Evolutionary conservation across 37 sponge, comb jelly and placozoan genomes (phyloP).

Genomic region (Eunapius fragilis): DNA sequence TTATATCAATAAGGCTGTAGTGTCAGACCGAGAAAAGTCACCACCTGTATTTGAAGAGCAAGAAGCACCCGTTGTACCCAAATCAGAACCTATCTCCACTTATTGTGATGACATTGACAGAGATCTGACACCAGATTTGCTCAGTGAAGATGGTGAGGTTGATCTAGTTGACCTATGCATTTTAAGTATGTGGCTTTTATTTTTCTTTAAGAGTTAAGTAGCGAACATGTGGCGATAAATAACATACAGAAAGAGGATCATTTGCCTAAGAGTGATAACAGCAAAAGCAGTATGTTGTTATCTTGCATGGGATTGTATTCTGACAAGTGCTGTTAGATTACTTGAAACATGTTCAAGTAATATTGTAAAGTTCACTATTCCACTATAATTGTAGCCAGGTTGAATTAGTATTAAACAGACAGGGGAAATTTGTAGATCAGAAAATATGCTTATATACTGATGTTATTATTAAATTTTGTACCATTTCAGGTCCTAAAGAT

Average conservation of each 20-base stretch:
- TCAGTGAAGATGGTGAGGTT: neutral
- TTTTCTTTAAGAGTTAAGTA: neutral
- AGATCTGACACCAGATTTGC: neutral
- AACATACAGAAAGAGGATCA: neutral
- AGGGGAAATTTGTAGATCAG: too few relatives aligned
- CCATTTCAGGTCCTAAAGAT: neutral
- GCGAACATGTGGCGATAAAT: neutral
- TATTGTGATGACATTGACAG: neutral
- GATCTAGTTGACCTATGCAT: neutral
- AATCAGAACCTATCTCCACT: neutral
- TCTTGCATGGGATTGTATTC: too few relatives aligned
- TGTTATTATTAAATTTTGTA: too few relatives aligned
- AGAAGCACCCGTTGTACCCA: neutral
- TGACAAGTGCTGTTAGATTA: neutral
- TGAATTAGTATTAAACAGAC: too few relatives aligned
- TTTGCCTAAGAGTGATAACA: neutral
- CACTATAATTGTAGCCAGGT: too few relatives aligned
- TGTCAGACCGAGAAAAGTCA: neutral
- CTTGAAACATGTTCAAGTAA: neutral
- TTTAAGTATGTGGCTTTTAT: neutral
- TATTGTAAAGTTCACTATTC: too few relatives aligned
- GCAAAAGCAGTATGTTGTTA: neutral
- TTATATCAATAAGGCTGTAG: neutral
- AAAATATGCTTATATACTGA: too few relatives aligned
- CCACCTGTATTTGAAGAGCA: neutral